Evolutionary conservation across 2,888 invertebrate genomes (phyloP).

Genomic region (Charanyca ferruginea): DNA sequence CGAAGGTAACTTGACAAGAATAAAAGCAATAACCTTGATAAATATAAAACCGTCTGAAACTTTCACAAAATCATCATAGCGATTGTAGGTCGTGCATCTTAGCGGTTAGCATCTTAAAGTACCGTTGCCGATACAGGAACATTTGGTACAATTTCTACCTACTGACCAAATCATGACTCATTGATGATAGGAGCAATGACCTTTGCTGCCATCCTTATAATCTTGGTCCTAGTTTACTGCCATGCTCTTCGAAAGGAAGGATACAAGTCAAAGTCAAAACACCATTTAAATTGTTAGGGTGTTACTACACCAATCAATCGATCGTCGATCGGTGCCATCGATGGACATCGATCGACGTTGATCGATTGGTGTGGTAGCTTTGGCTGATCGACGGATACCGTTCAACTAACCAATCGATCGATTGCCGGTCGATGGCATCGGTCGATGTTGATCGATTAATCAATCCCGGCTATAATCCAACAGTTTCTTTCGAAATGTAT

Average conservation of each 20-base stretch:
- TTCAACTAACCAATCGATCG: no score
- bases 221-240: background rate
- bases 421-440: no score
- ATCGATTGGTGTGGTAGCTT: no score
- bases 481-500: no score
- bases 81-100: slow-evolving; percentile 48
- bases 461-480: no score
- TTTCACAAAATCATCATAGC: slow-evolving; percentile 48
- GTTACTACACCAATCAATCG: no score
- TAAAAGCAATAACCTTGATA: slow-evolving; percentile 9
- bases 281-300: no score
- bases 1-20: background rate
- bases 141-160: slow-evolving; percentile 39
- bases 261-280: no score
- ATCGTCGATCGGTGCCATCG: no score
- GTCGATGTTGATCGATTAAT: no score
- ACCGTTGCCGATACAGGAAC: slow-evolving; percentile 52
- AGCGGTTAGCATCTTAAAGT: slow-evolving; percentile 46
- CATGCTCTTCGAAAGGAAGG: background rate
- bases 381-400: no score
- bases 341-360: no score
- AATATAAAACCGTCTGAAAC: slow-evolving; percentile 48
- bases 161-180: slow-evolving; percentile 50
- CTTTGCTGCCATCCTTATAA: slow-evolving; percentile 21
- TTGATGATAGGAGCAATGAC: slow-evolving; percentile 45